These are phyloP conservation scores for Trachymyrmex septentrionalis DNA, from an alignment of 1,140 invertebrate species.

Conservation along the genomic window DNA sequence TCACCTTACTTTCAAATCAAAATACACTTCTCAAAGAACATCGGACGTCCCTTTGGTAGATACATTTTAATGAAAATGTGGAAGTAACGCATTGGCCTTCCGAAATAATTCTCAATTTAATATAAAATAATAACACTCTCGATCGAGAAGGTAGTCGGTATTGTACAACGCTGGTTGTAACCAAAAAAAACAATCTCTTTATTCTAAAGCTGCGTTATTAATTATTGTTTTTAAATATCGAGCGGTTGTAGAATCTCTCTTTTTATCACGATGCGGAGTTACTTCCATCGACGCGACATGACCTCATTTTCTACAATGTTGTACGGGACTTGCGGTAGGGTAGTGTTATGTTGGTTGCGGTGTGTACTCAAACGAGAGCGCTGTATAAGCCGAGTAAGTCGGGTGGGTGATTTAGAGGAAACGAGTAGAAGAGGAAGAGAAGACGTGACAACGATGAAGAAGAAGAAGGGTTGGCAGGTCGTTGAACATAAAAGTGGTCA, in stretches of 20 bases:
- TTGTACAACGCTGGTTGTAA: not conserved
- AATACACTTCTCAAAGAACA: not conserved
- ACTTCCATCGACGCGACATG: slow-evolving; percentile 22
- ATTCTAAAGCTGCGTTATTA: not conserved
- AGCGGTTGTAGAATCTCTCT: slow-evolving; percentile 1
- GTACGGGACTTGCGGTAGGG: slow-evolving; percentile 40
- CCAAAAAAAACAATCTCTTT: not conserved
- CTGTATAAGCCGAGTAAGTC: slow-evolving; percentile 60
- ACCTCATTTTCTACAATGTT: slow-evolving; percentile 48
- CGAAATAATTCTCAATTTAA: not conserved
- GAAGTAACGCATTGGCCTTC: not conserved
- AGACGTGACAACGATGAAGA: slow-evolving; percentile 34
- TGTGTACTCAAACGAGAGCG: slow-evolving; percentile 71
- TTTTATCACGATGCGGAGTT: not conserved
- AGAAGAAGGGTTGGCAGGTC: slow-evolving; percentile 66
- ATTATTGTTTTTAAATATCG: not conserved
- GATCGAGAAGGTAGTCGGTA: not conserved
- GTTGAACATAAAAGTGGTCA: slow-evolving; percentile 78
- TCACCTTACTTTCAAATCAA: slow-evolving; percentile 41
- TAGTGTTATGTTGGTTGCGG: slow-evolving; percentile 47
- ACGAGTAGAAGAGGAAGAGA: slow-evolving; percentile 63
- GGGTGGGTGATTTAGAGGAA: slow-evolving; percentile 63
- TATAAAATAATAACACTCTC: not conserved
- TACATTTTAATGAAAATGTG: not conserved
- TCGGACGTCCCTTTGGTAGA: not conserved